Conservation (phyloP, 2,888 invertebrate species). For the Periphyllus acericola region DNA sequence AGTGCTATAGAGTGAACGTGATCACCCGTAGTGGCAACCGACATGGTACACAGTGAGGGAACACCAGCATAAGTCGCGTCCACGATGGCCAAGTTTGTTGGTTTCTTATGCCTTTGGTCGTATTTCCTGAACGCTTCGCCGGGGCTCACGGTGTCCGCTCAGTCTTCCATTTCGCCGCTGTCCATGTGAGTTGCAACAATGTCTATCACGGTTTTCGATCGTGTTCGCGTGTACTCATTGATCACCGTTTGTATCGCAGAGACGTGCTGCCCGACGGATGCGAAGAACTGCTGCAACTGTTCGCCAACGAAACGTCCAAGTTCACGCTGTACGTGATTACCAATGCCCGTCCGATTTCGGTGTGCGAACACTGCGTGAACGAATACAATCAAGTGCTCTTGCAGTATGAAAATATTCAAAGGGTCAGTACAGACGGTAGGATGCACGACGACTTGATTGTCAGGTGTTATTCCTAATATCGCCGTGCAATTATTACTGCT, state of each 20-base stretch:
- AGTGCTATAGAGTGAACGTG: too few species aligned
- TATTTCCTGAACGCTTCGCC: neutral
- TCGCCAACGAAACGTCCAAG: constrained; percentile 72
- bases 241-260: neutral
- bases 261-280: constrained; percentile 63
- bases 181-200: neutral
- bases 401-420: constrained; percentile 71
- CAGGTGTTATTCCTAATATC: too few species aligned
- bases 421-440: constrained; percentile 64
- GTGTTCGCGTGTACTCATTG: neutral
- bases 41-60: neutral
- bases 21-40: neutral
- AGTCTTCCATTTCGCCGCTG: neutral
- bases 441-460: too few species aligned
- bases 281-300: constrained; percentile 66
- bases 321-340: constrained; percentile 74
- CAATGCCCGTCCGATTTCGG: constrained; percentile 73
- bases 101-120: neutral
- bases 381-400: constrained; percentile 70
- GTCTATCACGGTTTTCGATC: neutral
- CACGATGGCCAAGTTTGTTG: neutral
- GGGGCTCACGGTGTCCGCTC: neutral
- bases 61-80: neutral
- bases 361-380: constrained; percentile 73
- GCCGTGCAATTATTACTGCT: neutral